These are phyloP conservation scores for Gallinago undulata DNA, from an alignment of 2,113 vertebrate genomes.

Conservation along the genomic window DNA sequence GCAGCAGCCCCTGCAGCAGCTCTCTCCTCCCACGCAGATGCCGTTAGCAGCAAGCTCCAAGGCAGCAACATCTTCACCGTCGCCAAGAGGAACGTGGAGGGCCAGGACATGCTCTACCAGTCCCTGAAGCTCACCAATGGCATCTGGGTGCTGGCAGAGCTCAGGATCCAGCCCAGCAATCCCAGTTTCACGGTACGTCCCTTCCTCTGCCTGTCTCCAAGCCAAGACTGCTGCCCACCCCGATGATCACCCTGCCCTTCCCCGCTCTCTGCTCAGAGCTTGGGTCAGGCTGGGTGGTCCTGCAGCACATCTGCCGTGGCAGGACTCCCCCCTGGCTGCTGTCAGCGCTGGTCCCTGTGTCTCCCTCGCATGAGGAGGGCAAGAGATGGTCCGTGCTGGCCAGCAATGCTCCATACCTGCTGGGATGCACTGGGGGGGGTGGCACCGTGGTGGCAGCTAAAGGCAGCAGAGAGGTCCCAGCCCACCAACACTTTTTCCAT, in stretches of 20 bases:
- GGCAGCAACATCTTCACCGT: constrained; percentile 95
- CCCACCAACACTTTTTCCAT: rapidly evolving
- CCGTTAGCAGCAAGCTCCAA: constrained; percentile 88
- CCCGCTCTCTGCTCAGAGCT: background rate
- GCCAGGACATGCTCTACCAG: constrained; percentile 99
- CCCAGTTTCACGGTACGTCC: constrained; percentile 84
- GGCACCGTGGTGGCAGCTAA: background rate
- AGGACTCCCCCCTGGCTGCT: background rate
- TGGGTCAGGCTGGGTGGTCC: background rate
- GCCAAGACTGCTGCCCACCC: background rate
- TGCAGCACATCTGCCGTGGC: rapidly evolving
- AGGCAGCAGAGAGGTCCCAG: background rate
- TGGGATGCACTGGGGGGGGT: no score
- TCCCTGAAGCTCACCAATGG: constrained; percentile 93
- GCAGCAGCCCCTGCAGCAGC: background rate
- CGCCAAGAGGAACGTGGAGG: constrained; percentile 92
- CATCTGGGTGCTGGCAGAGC: constrained; percentile 95
- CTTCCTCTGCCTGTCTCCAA: background rate
- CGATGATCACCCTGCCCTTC: background rate
- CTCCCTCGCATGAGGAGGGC: rapidly evolving
- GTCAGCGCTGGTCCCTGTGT: rapidly evolving
- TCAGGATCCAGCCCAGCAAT: constrained; percentile 87
- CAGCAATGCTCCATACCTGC: rapidly evolving
- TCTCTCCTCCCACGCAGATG: constrained; percentile 72
- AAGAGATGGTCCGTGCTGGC: background rate